Evolutionary conservation across 2,888 invertebrate species (phyloP).

Genomic region (Caenorhabditis japonica): DNA sequence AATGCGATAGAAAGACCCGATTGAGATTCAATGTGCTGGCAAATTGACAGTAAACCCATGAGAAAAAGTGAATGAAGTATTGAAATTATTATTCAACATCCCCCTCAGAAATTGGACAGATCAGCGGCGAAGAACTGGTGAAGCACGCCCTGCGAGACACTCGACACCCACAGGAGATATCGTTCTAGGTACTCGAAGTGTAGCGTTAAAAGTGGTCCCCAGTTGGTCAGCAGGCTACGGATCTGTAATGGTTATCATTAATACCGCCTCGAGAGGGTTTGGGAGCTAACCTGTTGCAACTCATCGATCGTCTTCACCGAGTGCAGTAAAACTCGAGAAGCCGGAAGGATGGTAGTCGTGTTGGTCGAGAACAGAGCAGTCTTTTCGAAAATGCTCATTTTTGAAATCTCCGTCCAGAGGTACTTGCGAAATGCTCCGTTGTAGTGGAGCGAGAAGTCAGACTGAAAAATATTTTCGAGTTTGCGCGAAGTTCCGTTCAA

Average conservation of each 20-base stretch:
- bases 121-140: constrained; percentile 57
- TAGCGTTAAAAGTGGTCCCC: constrained; percentile 66
- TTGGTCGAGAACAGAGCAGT: constrained; percentile 72
- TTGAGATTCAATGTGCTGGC: background rate
- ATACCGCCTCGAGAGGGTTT: background rate
- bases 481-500: too few species aligned
- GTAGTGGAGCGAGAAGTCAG: constrained; percentile 65
- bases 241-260: constrained; percentile 37
- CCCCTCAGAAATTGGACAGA: constrained; percentile 29
- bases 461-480: constrained; percentile 58
- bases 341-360: constrained; percentile 43
- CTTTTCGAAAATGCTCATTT: constrained; percentile 66
- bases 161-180: constrained; percentile 67
- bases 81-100: background rate
- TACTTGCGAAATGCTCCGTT: constrained; percentile 59
- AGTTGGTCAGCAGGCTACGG: constrained; percentile 62
- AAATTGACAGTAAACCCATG: constrained; percentile 9
- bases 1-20: constrained; percentile 13
- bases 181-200: constrained; percentile 71
- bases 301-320: constrained; percentile 69
- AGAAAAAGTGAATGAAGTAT: background rate
- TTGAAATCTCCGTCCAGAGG: constrained; percentile 58
- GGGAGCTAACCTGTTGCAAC: constrained; percentile 61
- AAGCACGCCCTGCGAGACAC: constrained; percentile 54
- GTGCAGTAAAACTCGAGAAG: constrained; percentile 63